A percentile compares a stretch with the other conserved stretches of the same genome.
These are phyloP conservation scores for Rhodophaea formosa DNA, from an alignment of 2,888 invertebrate species.

Conservation along the genomic window DNA sequence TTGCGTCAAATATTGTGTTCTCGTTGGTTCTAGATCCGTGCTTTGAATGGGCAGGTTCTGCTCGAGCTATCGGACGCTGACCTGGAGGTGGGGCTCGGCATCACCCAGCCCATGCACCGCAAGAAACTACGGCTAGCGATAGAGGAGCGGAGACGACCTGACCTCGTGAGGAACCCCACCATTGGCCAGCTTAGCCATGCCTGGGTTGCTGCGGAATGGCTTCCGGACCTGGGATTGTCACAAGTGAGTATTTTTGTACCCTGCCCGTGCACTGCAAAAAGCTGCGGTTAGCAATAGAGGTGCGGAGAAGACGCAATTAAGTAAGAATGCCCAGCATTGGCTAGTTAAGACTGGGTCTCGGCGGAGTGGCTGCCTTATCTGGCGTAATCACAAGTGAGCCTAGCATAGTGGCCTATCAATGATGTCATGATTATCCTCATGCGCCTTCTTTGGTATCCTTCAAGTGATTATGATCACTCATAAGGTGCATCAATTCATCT, in stretches of 20 bases:
- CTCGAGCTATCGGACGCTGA: conserved; percentile 95
- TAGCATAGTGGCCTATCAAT: too few relatives aligned
- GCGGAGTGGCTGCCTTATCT: too few relatives aligned
- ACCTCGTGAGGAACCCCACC: conserved; percentile 91
- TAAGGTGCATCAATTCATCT: too few relatives aligned
- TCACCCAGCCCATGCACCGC: conserved; percentile 95
- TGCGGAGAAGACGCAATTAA: too few relatives aligned
- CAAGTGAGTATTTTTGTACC: conserved; percentile 69
- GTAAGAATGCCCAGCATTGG: too few relatives aligned
- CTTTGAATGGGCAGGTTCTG: conserved; percentile 89
- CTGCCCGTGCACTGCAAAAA: too few relatives aligned
- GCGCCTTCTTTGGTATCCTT: too few relatives aligned
- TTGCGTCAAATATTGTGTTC: conserved; percentile 81
- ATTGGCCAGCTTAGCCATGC: conserved; percentile 94
- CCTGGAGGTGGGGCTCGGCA: conserved; percentile 94
- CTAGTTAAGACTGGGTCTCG: too few relatives aligned
- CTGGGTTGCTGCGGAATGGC: conserved; percentile 96
- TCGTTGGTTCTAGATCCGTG: conserved; percentile 85
- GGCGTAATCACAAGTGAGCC: too few relatives aligned
- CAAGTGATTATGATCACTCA: too few relatives aligned
- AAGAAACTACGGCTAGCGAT: conserved; percentile 96
- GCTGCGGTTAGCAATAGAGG: background rate
- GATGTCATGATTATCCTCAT: too few relatives aligned
- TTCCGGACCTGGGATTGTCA: conserved; percentile 93
- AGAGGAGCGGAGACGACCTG: conserved; percentile 94